Evolutionary conservation across 2,888 invertebrate genomes (phyloP), one percentile per base, ranked within the genome.

Genomic region (Sarcophaga rosellei): DNA sequence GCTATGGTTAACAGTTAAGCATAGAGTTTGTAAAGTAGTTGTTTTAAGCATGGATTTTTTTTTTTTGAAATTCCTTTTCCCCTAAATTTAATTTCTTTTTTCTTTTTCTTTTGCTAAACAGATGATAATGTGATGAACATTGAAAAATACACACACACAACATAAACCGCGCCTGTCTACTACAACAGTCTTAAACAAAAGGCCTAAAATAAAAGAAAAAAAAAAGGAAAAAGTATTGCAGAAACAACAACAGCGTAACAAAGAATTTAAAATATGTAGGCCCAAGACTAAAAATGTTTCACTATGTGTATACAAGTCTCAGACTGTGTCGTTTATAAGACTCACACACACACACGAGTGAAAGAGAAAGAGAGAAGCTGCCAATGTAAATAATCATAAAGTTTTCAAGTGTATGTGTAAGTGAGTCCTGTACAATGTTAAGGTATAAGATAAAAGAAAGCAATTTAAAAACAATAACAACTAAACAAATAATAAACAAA

Each of bases 111-210:
- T 17, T 53, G 17, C 53, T 15, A 53, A 17, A 17, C 44, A 47
- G 21, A 68, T 15, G 45, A 45, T 12, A 68, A 45, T 20, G 21
- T 44, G 21, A 72, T 72, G 61, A 59, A 44, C 25, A 80, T 61
- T 47, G 59, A 70, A 70, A 66, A 45, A 53, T 53, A 61, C n/a
- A 63, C 47, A 47, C 53, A 82, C 68, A 53, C 17, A 85, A 82
- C 68, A 53, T 20, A 85, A 86, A 82, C 85, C 85, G 82, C 82
- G 79, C 75, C 79, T 80, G 80, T 81, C 81, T 81, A 70, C 72
- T 53, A 53, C 53, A 53, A 53, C 12, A 15, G 17, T 15, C 17
- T 53, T 17, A 72, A 82, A 72, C 21, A n/a, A 53, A 70, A 81
- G 63, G 25, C 23, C n/a, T 25, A 59, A 12, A 15, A 11, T 20